Conservation (phyloP, 2,113 vertebrate genomes). For the Ceratotherium simum region DNA sequence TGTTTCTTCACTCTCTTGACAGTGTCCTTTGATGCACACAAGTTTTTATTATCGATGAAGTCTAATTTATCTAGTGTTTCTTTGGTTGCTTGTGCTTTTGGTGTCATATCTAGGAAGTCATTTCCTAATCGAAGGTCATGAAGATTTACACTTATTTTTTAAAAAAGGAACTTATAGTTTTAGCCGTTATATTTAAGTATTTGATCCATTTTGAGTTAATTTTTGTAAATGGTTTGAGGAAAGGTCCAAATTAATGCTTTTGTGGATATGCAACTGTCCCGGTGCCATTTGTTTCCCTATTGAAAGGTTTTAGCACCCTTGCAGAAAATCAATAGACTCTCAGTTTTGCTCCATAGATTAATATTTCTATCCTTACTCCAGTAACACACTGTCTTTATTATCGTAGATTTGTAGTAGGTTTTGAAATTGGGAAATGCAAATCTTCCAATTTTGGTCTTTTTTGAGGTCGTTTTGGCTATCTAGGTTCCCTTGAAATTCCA, state of each 20-base stretch:
- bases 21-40: neutral
- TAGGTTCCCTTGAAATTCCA: neutral
- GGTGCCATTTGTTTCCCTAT: neutral
- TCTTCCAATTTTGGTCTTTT: neutral
- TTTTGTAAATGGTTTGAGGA: neutral
- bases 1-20: neutral
- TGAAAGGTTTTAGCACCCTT: neutral
- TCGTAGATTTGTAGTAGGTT: neutral
- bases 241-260: neutral
- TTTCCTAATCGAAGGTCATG: neutral
- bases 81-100: neutral
- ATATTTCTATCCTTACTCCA: fast-evolving
- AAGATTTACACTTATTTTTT: neutral
- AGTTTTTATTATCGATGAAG: neutral
- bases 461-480: neutral
- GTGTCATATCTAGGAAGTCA: neutral
- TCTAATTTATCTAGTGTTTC: neutral
- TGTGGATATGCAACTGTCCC: too few relatives aligned
- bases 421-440: neutral
- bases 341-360: neutral
- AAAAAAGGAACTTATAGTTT: neutral
- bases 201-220: neutral
- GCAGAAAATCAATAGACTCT: neutral
- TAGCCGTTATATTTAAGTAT: neutral
- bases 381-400: neutral